A percentile compares a stretch with the other conserved stretches of the same genome.
Conservation (phyloP, 2,797 vertebrate species). For the Leptatherina wallacei region DNA sequence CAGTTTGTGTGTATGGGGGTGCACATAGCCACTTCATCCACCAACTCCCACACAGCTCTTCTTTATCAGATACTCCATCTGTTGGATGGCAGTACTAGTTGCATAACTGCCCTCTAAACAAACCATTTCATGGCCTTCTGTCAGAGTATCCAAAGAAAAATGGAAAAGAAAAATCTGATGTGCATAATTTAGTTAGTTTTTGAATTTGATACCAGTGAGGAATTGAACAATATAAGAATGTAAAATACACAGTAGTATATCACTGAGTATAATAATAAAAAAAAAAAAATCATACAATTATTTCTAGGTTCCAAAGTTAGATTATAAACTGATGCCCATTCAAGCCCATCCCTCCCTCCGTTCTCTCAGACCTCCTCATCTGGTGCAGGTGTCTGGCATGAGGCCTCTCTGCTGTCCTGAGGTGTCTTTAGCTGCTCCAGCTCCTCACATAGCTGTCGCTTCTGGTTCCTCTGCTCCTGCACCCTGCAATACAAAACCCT, state of each 20-base stretch:
- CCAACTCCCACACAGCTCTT: slow-evolving; percentile 61
- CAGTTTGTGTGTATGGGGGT: slow-evolving; percentile 6
- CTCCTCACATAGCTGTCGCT: slow-evolving; percentile 82
- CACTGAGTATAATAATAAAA: background rate
- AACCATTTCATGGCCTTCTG: background rate
- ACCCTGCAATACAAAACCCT: slow-evolving; percentile 72
- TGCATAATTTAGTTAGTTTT: background rate
- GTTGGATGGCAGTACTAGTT: slow-evolving; percentile 45
- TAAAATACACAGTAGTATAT: background rate
- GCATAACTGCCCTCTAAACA: slow-evolving; percentile 23
- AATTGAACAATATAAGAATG: background rate
- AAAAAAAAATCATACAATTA: background rate
- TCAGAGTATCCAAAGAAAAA: background rate
- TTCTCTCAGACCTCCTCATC: slow-evolving; percentile 72
- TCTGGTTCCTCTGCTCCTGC: slow-evolving; percentile 85
- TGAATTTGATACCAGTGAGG: background rate
- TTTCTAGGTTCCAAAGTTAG: background rate
- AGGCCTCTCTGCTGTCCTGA: slow-evolving; percentile 80
- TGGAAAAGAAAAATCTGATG: background rate
- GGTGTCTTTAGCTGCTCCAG: slow-evolving; percentile 77
- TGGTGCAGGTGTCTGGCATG: slow-evolving; percentile 77
- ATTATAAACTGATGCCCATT: background rate
- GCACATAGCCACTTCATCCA: slow-evolving; percentile 51
- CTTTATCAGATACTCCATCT: slow-evolving; percentile 69
- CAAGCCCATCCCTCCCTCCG: background rate